Conservation (phyloP, 2,113 vertebrate species). For the Arothron firmamentum region DNA sequence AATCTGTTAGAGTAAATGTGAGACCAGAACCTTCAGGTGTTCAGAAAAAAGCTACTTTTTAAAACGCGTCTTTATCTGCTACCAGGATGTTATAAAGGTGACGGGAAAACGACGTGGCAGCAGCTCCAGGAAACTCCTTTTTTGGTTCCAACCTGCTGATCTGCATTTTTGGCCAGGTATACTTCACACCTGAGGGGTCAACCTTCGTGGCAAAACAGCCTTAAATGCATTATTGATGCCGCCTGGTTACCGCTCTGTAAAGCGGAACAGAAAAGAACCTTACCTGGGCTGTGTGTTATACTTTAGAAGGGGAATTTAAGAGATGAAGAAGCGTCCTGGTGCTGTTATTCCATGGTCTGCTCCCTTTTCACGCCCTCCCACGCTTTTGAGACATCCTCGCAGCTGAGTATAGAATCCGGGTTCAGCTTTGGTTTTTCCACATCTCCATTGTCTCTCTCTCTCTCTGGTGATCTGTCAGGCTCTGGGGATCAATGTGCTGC, state of each 20-base stretch:
- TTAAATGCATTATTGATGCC: too few species aligned
- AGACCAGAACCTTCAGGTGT: constrained; percentile 33
- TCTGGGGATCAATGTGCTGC: constrained; percentile 46
- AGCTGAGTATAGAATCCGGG: constrained; percentile 4
- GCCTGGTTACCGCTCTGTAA: too few species aligned
- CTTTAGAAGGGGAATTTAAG: neutral
- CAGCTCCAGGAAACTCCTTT: neutral
- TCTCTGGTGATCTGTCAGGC: constrained; percentile 22
- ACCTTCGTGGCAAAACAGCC: constrained; percentile 6
- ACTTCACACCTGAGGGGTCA: constrained; percentile 29
- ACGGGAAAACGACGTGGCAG: neutral
- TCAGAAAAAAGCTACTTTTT: neutral
- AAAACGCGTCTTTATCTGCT: neutral
- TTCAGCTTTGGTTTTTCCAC: constrained; percentile 25
- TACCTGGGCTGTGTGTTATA: constrained; percentile 32
- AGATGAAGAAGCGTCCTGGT: neutral
- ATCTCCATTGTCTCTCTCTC: constrained; percentile 41
- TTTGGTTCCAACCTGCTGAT: constrained; percentile 46
- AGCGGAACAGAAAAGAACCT: neutral
- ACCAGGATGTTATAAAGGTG: too few species aligned
- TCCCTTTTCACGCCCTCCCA: constrained; percentile 12
- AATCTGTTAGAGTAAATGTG: constrained; percentile 32
- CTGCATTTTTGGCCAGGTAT: constrained; percentile 56
- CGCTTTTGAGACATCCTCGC: constrained; percentile 22
- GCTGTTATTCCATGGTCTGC: constrained; percentile 15